Evolutionary conservation across 2,797 vertebrate genomes (phyloP).

Genomic region (Gadopsis marmoratus): DNA sequence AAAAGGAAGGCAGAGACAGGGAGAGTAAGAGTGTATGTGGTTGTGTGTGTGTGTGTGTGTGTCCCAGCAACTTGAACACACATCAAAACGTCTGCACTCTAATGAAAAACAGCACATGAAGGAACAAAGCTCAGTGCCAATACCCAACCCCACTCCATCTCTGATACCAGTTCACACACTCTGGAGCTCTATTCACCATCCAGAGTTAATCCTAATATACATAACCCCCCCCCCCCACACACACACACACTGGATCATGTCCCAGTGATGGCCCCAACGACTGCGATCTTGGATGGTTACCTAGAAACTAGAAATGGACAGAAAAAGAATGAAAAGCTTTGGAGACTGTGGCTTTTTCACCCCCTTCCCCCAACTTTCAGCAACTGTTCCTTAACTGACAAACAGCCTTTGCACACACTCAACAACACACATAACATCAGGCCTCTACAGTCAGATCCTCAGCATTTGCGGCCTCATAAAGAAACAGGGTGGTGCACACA

Average conservation of each 20-base stretch:
- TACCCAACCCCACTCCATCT: conserved; percentile 51
- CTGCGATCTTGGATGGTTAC: conserved; percentile 76
- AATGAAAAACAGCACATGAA: conserved; percentile 74
- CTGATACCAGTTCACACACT: conserved; percentile 52
- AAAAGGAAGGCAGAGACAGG: conserved; percentile 44
- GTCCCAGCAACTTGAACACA: conserved; percentile 64
- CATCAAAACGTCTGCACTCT: conserved; percentile 72
- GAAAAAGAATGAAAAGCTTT: conserved; percentile 55
- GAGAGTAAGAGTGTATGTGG: conserved; percentile 52
- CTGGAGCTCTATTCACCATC: conserved; percentile 31
- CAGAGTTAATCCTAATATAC: conserved; percentile 65
- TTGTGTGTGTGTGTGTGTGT: conserved; percentile 31
- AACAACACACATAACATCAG: conserved; percentile 23
- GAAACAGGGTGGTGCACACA: conserved; percentile 35
- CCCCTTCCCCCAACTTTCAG: conserved; percentile 53
- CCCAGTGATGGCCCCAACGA: conserved; percentile 64
- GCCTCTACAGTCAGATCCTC: conserved; percentile 21
- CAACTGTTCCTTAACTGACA: conserved; percentile 48
- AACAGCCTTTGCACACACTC: conserved; percentile 24
- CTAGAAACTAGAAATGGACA: conserved; percentile 74
- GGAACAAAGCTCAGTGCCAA: conserved; percentile 56
- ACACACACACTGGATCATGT: conserved; percentile 44
- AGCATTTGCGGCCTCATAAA: conserved; percentile 30
- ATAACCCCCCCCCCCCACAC: conserved; percentile 33
- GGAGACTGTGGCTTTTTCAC: conserved; percentile 61